Base-by-base conservation (phyloP, 92 coral and sea anemone genomes). In the Muricea muricata region DNA sequence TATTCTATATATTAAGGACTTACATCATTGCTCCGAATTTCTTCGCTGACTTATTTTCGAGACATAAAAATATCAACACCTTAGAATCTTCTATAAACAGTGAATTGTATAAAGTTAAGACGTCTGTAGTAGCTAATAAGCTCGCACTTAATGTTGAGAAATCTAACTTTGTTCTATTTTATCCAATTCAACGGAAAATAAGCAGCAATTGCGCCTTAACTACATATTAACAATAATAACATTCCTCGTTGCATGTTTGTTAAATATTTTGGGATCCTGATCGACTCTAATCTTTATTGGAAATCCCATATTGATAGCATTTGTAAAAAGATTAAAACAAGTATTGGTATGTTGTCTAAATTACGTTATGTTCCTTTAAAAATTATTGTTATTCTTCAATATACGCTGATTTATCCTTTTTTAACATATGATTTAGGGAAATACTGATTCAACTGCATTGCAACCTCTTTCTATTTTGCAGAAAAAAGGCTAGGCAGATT, bases 131-230 rank as follows among this genome's bases (percentile, higher is more conserved):
- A 8, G 74, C 41, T 5, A 67, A 67, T 67, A 67, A 25, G 41
- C 9, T n/a, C 20, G 4, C 56, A 48, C 56, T 48, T 18, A 48
- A 48, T 48, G 56, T 48, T 18, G 21, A 40, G 25, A 75, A 45
- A 76, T 76, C 67, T 3, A 76, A 76, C 54, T 76, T 76, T 76
- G 67, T 76, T 10, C 34, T 76, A 7, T 76, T 76, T 76, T 69
- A 76, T 76, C 81, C 28, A 13, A 68, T 21, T 34, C 31, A 78
- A 78, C 46, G 68, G 48, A 78, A 23, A 55, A 31, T 30, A 78
- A 33, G 50, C n/a, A 60, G 23, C 7, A 57, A 78, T 13, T 31
- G 55, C 57, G 68, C 1, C 20, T 48, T 78, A 57, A 12, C 33
- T 10, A n/a, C n/a, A n/a, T n/a, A 55, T 54, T 15, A 78, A 78